A percentile compares a stretch with the other conserved stretches of the same genome.
Conservation (phyloP, 2,113 vertebrate genomes). For the Cnemophilus loriae region DNA sequence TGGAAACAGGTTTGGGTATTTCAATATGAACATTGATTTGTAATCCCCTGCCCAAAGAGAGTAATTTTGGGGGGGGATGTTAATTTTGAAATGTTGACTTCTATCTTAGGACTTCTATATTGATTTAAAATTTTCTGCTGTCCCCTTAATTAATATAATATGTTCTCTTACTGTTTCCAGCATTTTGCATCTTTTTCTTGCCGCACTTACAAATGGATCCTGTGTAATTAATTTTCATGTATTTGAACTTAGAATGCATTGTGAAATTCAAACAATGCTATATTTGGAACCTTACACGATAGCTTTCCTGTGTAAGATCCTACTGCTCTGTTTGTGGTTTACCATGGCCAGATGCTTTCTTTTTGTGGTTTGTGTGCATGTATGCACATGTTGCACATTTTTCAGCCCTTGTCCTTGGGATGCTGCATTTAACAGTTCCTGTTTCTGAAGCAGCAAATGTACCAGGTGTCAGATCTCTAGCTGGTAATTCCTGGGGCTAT, state of each 20-base stretch:
- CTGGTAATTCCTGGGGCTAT: neutral
- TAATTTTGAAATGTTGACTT: neutral
- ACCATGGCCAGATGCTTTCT: neutral
- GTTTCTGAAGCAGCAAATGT: neutral
- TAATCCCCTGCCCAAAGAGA: neutral
- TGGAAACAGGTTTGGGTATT: neutral
- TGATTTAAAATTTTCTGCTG: neutral
- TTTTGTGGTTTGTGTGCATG: neutral
- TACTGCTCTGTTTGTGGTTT: neutral
- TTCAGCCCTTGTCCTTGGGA: neutral
- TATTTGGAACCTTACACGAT: neutral
- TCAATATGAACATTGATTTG: neutral
- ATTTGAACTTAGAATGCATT: neutral
- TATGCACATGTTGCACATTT: neutral
- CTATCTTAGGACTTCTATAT: neutral
- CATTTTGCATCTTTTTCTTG: neutral
- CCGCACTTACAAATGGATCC: neutral
- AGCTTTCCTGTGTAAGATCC: neutral
- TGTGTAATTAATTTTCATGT: neutral
- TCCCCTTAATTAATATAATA: neutral
- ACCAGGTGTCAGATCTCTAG: neutral
- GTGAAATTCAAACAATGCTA: neutral
- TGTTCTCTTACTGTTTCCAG: neutral
- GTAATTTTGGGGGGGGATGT: neutral
- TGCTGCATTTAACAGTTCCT: neutral